Evolutionary conservation across 2,888 invertebrate genomes (phyloP).

Genomic region (Cylindroiulus punctatus): DNA sequence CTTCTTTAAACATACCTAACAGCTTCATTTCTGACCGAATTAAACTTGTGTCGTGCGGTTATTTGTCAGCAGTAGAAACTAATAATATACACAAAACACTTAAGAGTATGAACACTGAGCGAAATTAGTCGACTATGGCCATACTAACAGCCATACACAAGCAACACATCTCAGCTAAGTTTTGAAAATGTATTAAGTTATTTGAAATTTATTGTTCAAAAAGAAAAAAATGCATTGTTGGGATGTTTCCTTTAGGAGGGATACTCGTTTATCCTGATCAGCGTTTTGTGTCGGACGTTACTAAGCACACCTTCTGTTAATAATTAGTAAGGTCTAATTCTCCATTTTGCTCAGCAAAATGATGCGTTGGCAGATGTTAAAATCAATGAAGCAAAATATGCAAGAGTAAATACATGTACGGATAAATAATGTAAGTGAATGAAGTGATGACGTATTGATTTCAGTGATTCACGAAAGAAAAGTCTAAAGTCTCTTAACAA

Average conservation of each 20-base stretch:
- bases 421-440: slow-evolving; percentile 45
- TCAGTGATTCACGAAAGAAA: slow-evolving; percentile 52
- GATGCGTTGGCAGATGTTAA: neutral
- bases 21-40: neutral
- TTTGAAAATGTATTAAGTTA: neutral
- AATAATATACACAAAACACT: neutral
- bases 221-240: neutral
- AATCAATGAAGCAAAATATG: neutral
- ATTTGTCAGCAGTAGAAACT: neutral
- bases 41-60: neutral
- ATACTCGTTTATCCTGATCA: neutral
- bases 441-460: slow-evolving; percentile 49
- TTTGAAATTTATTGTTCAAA: neutral
- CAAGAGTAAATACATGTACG: neutral
- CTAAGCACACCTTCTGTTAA: neutral
- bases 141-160: neutral
- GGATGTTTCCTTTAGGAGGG: slow-evolving; percentile 3
- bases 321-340: neutral
- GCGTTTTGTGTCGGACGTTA: neutral
- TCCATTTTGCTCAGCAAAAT: neutral
- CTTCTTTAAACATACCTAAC: neutral
- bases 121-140: neutral
- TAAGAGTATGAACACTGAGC: neutral
- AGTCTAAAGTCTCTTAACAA: slow-evolving; percentile 20
- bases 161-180: neutral